Base-by-base conservation (phyloP, 2,113 vertebrate species). In the Todiramphus saurophagus region DNA sequence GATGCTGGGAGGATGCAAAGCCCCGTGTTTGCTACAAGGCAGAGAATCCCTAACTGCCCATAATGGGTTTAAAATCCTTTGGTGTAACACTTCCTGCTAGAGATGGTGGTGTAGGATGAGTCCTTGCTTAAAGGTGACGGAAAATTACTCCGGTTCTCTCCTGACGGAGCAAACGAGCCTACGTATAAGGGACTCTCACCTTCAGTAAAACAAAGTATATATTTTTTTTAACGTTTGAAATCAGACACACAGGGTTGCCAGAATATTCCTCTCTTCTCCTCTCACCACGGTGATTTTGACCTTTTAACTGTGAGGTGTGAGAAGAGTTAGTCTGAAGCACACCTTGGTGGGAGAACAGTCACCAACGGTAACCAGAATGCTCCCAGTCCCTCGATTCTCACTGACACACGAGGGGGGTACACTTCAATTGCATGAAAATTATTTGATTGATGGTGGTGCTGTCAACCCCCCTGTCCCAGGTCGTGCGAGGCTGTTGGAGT, bases 21-120 rank as follows among this genome's bases (percentile, higher is more conserved):
- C 35, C 50, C 17, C 1, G 0, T 30, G 0, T 24, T 66, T 2
- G 16, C 41, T 10, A 8, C 4, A 27, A 83, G 53, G 48, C 5
- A 4, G 28, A 83, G 37, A 44, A 43, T 19, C 83, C 21, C 18
- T 68, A 31, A 0, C 41, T 77, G 2, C 30, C 62, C 17, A 2
- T 48, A 27, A 11, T 8, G 64, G 16, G 11, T 48, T 55, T 28
- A 31, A 24, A 7, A 31, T 72, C 20, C 16, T 43, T 37, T 13
- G 11, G 41, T 39, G 37, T 39, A 9, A 8, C 19, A 1, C n/a
- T 66, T 66, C 25, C 13, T 75, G 66, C 55, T 64, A 28, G 50
- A 30, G 66, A 7, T 1, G 21, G 11, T 31, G 10, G 16, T 10
- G 8, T 13, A 18, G 50, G 28, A 39, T 35, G 51, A 85, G 33